Evolutionary conservation across 2,797 vertebrate genomes (phyloP).

Genomic region (Enteromius treurensis): DNA sequence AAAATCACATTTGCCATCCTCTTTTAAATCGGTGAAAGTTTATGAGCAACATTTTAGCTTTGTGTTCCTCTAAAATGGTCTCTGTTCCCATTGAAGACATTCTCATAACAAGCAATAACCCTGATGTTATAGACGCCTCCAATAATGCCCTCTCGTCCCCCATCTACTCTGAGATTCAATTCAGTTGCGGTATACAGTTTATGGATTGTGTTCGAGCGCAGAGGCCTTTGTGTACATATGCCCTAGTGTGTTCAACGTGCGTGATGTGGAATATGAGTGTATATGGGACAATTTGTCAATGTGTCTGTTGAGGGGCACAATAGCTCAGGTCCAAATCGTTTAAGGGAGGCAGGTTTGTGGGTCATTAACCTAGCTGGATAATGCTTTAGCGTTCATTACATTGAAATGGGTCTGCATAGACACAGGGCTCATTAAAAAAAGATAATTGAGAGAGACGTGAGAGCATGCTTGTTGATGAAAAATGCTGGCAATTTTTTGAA

Average conservation of each 20-base stretch:
- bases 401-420: conserved; percentile 53
- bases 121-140: not conserved
- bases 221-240: conserved; percentile 3
- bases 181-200: conserved; percentile 19
- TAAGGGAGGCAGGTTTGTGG: conserved; percentile 60
- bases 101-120: conserved; percentile 38
- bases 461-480: conserved; percentile 26
- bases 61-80: conserved; percentile 6
- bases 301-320: conserved; percentile 65
- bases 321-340: conserved; percentile 64
- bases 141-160: not conserved
- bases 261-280: not conserved
- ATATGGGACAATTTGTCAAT: conserved; percentile 47
- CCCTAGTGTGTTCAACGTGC: conserved; percentile 3
- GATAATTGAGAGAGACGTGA: conserved; percentile 61
- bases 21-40: conserved; percentile 16
- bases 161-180: conserved; percentile 18
- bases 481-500: not conserved
- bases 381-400: conserved; percentile 71
- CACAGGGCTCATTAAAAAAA: conserved; percentile 25
- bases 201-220: not conserved
- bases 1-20: not conserved
- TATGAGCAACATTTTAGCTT: conserved; percentile 16
- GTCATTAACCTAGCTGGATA: conserved; percentile 73
- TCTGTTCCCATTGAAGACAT: not conserved